Base-by-base conservation (phyloP, 2,888 invertebrate genomes). In the Sepioteuthis lessoniana region DNA sequence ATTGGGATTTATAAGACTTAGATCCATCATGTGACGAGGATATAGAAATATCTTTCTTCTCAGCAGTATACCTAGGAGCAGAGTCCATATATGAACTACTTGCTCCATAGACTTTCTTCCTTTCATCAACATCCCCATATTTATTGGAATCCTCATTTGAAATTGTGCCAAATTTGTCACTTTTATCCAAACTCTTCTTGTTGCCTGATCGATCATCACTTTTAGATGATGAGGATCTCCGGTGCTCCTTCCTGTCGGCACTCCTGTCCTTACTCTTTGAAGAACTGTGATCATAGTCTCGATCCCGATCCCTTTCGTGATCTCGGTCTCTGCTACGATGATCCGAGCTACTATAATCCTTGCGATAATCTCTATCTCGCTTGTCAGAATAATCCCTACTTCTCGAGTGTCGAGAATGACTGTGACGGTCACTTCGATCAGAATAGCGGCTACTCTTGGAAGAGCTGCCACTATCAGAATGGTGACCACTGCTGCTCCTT, bases 361-460 rank as follows among this genome's bases (percentile, higher is more conserved):
- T 93, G 5, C 55, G 50, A 55, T 93, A 60, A 38, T 93, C 60
- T 16, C 93, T 50, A 21, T 92, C 92, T 19, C 92, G 92, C 47
- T 92, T 92, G 42, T 92, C 92, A 8, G 92, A 92, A 92, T 92
- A 92, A 35, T 92, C 92, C 31, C 92, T 42, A 35, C 92, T 31
- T 10, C 46, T 92, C 31, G 93, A 93, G 46, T 60, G 50, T 31
- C 55, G 46, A 8, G 93, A 93, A 31, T 93, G 55, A 31, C 93
- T 35, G n/a, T 92, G 92, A 93, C 93, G 93, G 25, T 93, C 93
- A 55, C 93, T 93, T 3, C 93, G 50, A 3, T 93, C 93, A 37
- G 93, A 93, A 46, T 92, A 92, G 31, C 92, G 92, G 92, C 92
- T 47, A 47, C 92, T 92, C 47, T 92, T 92, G 28, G 92, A 92